Evolutionary conservation across 2,113 vertebrate species (phyloP).

Genomic region (Pholis gunnellus): DNA sequence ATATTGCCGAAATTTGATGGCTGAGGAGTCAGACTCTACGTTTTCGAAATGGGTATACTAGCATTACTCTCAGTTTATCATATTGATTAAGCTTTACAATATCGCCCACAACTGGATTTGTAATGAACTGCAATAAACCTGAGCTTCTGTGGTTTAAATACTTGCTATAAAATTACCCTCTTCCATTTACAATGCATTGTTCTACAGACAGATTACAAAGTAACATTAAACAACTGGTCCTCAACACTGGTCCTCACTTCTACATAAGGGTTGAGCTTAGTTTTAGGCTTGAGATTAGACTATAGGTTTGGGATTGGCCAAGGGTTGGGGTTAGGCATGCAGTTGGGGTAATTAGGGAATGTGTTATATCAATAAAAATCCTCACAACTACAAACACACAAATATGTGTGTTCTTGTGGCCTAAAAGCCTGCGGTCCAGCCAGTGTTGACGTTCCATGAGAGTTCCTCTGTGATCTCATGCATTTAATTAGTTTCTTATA

Average conservation of each 20-base stretch:
- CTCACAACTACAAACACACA: neutral
- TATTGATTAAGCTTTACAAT: neutral
- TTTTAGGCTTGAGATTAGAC: neutral
- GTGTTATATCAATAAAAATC: neutral
- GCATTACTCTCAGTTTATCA: neutral
- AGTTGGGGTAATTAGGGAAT: slow-evolving; percentile 16
- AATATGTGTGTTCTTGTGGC: neutral
- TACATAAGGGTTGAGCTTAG: neutral
- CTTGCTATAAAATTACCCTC: neutral
- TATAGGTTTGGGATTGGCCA: neutral
- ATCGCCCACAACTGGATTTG: neutral
- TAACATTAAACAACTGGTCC: too few species aligned
- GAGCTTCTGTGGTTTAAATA: neutral
- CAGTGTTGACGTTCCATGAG: neutral
- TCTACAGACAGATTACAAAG: too few species aligned
- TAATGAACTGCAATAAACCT: neutral
- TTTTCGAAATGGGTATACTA: neutral
- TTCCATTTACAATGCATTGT: neutral
- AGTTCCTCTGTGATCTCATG: slow-evolving; percentile 41
- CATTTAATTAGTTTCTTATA: neutral
- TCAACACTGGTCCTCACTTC: too few species aligned
- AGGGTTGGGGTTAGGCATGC: neutral
- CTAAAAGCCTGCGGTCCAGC: neutral
- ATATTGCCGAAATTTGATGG: neutral
- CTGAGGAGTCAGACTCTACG: neutral